Evolutionary conservation across 2,113 vertebrate genomes (phyloP).

Genomic region (Amphiprion ocellaris): DNA sequence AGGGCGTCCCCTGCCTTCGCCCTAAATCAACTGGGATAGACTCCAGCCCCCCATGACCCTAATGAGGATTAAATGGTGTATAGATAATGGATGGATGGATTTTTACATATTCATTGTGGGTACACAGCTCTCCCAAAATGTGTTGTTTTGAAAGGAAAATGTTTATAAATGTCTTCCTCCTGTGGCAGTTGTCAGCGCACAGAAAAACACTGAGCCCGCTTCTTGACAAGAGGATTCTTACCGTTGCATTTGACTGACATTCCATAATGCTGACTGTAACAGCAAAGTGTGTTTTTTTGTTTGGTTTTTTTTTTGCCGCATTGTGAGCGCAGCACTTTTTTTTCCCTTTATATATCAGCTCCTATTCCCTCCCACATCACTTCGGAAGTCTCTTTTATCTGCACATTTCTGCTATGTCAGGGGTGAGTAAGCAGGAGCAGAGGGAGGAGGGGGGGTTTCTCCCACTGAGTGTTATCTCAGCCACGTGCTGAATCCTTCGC

Average conservation of each 20-base stretch:
- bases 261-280: conserved; percentile 43
- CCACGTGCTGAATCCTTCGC: conserved; percentile 47
- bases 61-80: too few relatives aligned
- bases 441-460: conserved; percentile 60
- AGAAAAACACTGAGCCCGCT: background rate
- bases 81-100: too few relatives aligned
- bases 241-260: conserved; percentile 28
- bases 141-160: background rate
- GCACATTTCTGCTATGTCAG: conserved; percentile 69
- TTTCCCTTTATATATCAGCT: conserved; percentile 7
- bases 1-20: too few relatives aligned
- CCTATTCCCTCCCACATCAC: conserved; percentile 33
- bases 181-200: background rate
- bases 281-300: background rate
- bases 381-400: conserved; percentile 70
- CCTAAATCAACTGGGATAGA: too few relatives aligned
- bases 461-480: conserved; percentile 60
- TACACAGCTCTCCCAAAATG: background rate
- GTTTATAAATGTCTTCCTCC: background rate
- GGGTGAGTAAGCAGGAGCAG: conserved; percentile 60
- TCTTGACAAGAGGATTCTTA: conserved; percentile 9
- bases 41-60: too few relatives aligned
- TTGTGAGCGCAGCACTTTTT: conserved; percentile 17
- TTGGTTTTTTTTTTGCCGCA: conserved; percentile 11
- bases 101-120: background rate